Base-by-base conservation (phyloP, 2,797 vertebrate species). In the Leucoraja ocellata region DNA sequence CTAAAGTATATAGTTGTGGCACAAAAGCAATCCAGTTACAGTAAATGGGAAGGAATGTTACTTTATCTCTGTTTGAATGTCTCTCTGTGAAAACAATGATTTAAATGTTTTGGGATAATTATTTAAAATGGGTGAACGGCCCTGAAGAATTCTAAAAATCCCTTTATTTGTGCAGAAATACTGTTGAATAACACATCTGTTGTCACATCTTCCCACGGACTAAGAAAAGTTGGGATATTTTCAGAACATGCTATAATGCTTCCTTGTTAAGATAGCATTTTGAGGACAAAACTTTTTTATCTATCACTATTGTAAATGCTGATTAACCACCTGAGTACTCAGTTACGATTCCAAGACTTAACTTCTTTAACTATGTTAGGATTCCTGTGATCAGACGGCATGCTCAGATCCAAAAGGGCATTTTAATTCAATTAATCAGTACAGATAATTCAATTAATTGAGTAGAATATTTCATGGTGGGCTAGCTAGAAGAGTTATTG, bases 31-130 rank as follows among this genome's bases (percentile, higher is more conserved):
- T 78, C 32, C 16, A 32, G 13, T 36, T 32, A 78, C 5, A 36
- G 36, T 78, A 36, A 36, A 84, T 84, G 25, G 25, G 81, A 63
- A 28, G 25, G 9, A 84, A 23, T n/a, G 25, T 61, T 28, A 46
- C 54, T 84, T n/a, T n/a, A n/a, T 84, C 58, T 83, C 7, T 10
- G 14, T 83, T 46, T 39, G 2, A 23, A 46, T 54, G 39, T 7
- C 46, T 80, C 25, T 39, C 81, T 78, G 77, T 84, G 81, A 58
- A 84, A 84, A 84, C 25, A 84, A 14, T 84, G 54, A 84, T 16
- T 84, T 61, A 25, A 25, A 63, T 61, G 61, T 61, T 84, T 78
- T 78, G 77, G n/a, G 1, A 78, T 32, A 36, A 78, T 14, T 78
- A 13, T 32, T 78, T 36, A 14, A 36, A 78, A n/a, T 36, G n/a